Evolutionary conservation across 2,888 invertebrate species (phyloP).

Genomic region (Ommatoiulus sabulosus): DNA sequence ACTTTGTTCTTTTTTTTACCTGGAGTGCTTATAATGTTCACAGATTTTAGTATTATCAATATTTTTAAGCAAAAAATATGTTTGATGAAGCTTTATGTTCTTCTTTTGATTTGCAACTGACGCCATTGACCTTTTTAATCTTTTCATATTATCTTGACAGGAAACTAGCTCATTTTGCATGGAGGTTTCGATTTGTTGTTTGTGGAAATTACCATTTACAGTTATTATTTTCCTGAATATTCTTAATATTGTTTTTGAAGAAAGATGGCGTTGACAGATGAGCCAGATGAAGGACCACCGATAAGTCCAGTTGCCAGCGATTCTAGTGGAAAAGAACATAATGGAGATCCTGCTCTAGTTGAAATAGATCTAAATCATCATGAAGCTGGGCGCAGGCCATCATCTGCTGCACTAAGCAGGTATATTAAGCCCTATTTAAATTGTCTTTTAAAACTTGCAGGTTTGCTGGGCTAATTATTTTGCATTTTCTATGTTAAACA

Average conservation of each 20-base stretch:
- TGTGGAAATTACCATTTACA: neutral
- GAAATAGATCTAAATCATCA: conserved; percentile 27
- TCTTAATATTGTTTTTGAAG: neutral
- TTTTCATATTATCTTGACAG: neutral
- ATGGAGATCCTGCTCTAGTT: conserved; percentile 18
- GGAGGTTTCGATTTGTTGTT: neutral
- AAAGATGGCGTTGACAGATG: conserved; percentile 53
- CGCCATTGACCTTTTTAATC: neutral
- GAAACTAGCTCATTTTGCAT: neutral
- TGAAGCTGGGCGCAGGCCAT: conserved; percentile 51
- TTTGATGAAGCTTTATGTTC: neutral
- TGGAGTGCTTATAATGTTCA: neutral
- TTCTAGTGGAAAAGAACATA: neutral
- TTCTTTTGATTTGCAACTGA: neutral
- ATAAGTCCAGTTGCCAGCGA: conserved; percentile 4
- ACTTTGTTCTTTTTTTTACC: neutral
- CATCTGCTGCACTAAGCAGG: conserved; percentile 53
- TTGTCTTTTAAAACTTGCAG: too few species aligned
- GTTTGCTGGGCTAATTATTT: too few species aligned
- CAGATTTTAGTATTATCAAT: neutral
- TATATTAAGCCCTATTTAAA: neutral
- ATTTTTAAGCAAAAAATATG: neutral
- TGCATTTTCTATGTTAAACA: neutral
- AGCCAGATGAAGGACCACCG: conserved; percentile 32
- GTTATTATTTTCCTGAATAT: neutral